Conservation (phyloP, 1,140 invertebrate species). For the Leguminivora glycinivorella region DNA sequence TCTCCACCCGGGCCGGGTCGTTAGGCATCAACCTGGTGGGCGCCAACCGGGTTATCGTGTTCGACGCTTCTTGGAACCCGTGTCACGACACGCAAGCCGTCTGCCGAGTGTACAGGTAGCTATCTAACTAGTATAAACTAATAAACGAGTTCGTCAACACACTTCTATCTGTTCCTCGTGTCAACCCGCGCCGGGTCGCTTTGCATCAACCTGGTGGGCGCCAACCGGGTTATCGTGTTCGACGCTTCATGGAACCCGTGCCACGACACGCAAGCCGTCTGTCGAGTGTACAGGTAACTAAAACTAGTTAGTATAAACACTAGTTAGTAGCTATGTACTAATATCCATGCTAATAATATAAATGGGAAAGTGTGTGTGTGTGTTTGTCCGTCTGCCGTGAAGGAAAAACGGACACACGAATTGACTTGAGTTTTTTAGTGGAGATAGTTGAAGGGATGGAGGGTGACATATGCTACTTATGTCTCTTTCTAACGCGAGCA, state of each 20-base stretch:
- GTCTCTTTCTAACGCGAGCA: too few species aligned
- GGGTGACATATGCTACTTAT: too few species aligned
- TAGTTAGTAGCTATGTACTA: too few species aligned
- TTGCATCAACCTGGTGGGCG: slow-evolving; percentile 98
- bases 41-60: slow-evolving; percentile 97
- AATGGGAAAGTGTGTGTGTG: too few species aligned
- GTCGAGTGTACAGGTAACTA: too few species aligned
- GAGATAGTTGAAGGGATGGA: too few species aligned
- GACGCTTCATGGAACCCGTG: slow-evolving; percentile 99
- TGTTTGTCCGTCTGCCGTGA: too few species aligned
- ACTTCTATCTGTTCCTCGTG: slow-evolving; percentile 94
- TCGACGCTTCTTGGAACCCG: slow-evolving; percentile 99
- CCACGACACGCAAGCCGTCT: slow-evolving; percentile 99
- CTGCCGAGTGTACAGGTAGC: slow-evolving; percentile 97
- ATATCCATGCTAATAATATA: too few species aligned
- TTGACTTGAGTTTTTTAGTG: too few species aligned
- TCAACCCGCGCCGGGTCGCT: slow-evolving; percentile 98
- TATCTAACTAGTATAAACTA: too few species aligned
- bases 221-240: slow-evolving; percentile 97
- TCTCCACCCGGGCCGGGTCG: slow-evolving; percentile 98
- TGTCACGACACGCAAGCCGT: slow-evolving; percentile 99
- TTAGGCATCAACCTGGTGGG: slow-evolving; percentile 98
- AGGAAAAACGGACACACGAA: too few species aligned
- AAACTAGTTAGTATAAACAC: too few species aligned
- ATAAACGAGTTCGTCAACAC: slow-evolving; percentile 97